Evolutionary conservation across 2,113 vertebrate genomes (phyloP).

Genomic region (Sturnira hondurensis): DNA sequence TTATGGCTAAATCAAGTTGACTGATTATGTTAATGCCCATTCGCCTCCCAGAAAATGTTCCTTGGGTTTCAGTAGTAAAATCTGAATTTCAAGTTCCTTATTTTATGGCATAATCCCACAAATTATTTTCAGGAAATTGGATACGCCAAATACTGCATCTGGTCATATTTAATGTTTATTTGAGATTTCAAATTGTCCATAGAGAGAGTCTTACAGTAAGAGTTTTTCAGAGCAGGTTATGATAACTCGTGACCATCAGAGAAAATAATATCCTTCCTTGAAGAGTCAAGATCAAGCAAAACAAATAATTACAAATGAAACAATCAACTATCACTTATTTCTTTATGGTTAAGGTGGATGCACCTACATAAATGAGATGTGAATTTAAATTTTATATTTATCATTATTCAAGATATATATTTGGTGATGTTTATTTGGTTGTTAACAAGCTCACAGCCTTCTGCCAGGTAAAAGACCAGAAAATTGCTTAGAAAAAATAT

Average conservation of each 20-base stretch:
- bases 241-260: neutral
- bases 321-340: neutral
- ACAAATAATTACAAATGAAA: neutral
- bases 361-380: neutral
- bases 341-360: neutral
- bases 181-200: neutral
- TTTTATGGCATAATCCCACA: neutral
- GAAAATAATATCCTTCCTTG: neutral
- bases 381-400: neutral
- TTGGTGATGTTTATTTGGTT: neutral
- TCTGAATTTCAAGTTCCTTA: neutral
- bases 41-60: neutral
- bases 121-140: neutral
- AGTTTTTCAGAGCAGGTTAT: neutral
- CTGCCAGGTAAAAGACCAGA: neutral
- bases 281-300: neutral
- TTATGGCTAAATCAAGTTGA: neutral
- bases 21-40: neutral
- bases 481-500: neutral
- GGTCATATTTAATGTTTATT: neutral
- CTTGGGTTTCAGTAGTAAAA: neutral
- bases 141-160: neutral
- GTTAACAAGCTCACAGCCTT: neutral
- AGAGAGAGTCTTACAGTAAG: neutral
- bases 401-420: neutral